A percentile compares a stretch with the other conserved stretches of the same genome.
phyloP scores from a whole-genome alignment of 2,113 vertebrate genomes.

The Delphinus delphis region DNA sequence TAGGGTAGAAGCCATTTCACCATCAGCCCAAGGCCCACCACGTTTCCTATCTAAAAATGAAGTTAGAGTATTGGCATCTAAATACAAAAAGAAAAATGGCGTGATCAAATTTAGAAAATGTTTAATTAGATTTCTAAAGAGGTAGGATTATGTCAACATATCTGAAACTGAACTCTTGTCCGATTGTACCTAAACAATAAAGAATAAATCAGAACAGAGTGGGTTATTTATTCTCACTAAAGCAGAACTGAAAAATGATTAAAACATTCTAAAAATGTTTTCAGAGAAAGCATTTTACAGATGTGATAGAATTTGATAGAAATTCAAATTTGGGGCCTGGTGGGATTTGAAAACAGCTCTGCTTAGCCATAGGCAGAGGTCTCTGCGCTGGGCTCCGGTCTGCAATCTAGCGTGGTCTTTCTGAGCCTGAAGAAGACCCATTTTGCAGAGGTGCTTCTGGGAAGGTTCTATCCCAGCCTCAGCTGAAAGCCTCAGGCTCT shows the following conservation, averaged over 20 bases:
- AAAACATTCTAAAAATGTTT: neutral
- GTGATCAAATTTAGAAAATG: neutral
- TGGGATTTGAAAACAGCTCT: neutral
- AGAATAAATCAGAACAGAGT: neutral
- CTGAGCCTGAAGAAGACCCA: constrained; percentile 76
- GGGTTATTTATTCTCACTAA: neutral
- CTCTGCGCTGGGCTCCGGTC: constrained; percentile 49
- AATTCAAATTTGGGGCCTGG: neutral
- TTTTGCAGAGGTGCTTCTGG: constrained; percentile 82
- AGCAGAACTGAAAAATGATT: neutral
- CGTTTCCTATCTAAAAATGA: neutral
- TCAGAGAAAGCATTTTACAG: neutral
- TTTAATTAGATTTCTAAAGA: neutral
- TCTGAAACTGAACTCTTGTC: neutral
- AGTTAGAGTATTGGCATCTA: neutral
- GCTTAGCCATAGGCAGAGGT: fast-evolving
- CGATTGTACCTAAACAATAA: neutral
- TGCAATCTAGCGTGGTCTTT: constrained; percentile 71
- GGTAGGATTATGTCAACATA: neutral
- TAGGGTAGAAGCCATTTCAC: neutral
- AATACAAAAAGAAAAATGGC: neutral
- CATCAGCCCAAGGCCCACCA: neutral
- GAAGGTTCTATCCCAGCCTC: constrained; percentile 79
- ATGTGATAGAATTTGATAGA: fast-evolving
- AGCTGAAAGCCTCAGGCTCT: constrained; percentile 86